Evolutionary conservation across 2,888 invertebrate genomes (phyloP).

Genomic region (Drosophila heteroneura): DNA sequence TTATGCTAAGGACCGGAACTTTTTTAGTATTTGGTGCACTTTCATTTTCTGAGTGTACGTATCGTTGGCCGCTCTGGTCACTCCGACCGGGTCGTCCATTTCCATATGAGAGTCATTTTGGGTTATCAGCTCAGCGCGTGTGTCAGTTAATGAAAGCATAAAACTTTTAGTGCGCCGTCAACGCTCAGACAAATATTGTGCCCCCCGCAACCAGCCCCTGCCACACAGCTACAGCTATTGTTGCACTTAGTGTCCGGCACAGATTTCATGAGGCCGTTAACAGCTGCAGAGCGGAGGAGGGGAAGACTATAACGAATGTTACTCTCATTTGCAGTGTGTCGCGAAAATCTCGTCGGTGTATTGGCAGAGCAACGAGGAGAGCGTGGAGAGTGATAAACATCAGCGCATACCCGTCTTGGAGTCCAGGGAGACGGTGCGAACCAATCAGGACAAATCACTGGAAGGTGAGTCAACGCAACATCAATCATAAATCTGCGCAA

Average conservation of each 20-base stretch:
- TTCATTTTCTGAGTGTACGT: not conserved
- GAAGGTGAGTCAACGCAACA: slow-evolving; percentile 78
- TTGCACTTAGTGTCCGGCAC: slow-evolving; percentile 26
- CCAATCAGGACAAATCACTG: slow-evolving; percentile 79
- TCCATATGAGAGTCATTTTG: slow-evolving; percentile 65
- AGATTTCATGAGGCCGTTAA: slow-evolving; percentile 56
- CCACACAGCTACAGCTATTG: not conserved
- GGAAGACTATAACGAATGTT: not conserved
- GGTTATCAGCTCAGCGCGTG: slow-evolving; percentile 57
- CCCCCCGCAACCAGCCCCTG: slow-evolving; percentile 3
- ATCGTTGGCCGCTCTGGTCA: not conserved
- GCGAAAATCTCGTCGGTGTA: slow-evolving; percentile 95
- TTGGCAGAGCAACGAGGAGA: slow-evolving; percentile 95
- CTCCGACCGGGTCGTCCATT: slow-evolving; percentile 6
- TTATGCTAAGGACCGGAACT: not conserved
- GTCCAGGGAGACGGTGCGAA: slow-evolving; percentile 90
- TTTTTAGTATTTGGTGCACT: not conserved
- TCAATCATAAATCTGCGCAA: slow-evolving; percentile 73
- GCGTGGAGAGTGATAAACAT: slow-evolving; percentile 92
- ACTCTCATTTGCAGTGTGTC: slow-evolving; percentile 88
- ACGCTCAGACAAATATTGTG: slow-evolving; percentile 15
- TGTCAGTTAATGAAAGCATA: slow-evolving; percentile 76
- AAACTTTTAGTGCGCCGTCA: slow-evolving; percentile 74
- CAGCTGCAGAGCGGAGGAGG: slow-evolving; percentile 1
- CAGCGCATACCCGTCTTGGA: slow-evolving; percentile 91